Base-by-base conservation (phyloP, 2,113 vertebrate species). In the Elephas maximus region DNA sequence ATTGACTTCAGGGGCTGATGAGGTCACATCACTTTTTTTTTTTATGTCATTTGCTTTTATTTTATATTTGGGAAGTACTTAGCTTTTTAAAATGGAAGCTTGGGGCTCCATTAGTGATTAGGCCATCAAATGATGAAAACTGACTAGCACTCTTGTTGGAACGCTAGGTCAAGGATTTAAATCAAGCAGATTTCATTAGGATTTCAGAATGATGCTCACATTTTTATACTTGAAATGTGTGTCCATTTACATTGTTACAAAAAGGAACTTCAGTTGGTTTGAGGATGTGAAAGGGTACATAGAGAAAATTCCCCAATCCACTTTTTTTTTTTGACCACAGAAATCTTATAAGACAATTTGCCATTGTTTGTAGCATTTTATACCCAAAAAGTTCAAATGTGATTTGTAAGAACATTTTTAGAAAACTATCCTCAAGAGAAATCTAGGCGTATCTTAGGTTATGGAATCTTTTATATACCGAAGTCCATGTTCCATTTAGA, bases 391-490 rank as follows among this genome's bases (percentile, higher is more conserved):
- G 20, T 3, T 62, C 37, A 94, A 28, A 94, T 45, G 53, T 53
- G 41, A 10, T 45, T 65, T n/a, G 60, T 79, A 90, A 76, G 41
- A 91, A 91, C 21, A 76, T 88, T 77, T 85, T 37, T 84, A 80
- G 26, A 88, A 97, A 94, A 86, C 57, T 45, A 73, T 60, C 15
- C 45, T 79, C 53, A 30, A 65, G 23, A 92, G 20, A 86, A 90
- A 92, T 23, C 84, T 21, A 77, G 24, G 2, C 45, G 73, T 53
- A 71, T 5, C 23, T 17, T 93, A 90, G 21, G 7, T 3, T 4
- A 48, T 67, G 9, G 17, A 9, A 1, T 24, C 44, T 37, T 74
- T 82, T 41, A 62, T n/a, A 88, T 91, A 30, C 28, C 73, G 18
- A 85, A 28, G 23, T 1, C 45, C 2, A 60, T 4, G 24, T 33